Evolutionary conservation across 2,113 vertebrate species (phyloP), one percentile per base, ranked within the genome.

Genomic region (Suricata suricatta): DNA sequence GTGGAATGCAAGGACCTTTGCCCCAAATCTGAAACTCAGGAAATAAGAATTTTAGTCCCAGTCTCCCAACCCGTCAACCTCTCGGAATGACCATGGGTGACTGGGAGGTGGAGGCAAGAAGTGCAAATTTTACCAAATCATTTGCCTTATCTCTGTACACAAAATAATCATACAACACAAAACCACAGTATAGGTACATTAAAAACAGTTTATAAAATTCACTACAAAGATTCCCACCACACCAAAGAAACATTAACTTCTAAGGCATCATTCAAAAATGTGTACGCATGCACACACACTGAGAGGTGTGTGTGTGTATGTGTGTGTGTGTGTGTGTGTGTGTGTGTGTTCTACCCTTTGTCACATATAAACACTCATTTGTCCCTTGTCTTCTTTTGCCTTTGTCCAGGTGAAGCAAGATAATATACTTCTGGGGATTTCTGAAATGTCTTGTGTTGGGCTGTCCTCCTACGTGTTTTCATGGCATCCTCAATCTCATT

Each of bases 11-110:
- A 7, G 44, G 33, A 87, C 17, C 2, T 63, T 63, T 95, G 74
- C 60, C 74, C 47, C 88, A 83, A 84, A 90, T 95, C n/a, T 64
- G 10, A 97, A 88, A 69, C 4, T 80, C 68, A 66, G 17, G 21
- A 54, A 92, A 76, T 54, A 44, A 84, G 6, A 90, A 81, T 69
- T 38, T 15, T 57, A 74, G 47, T 52, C 17, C 7, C 27, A 72
- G 25, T 10, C 4, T 11, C 21, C 35, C 44, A 63, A 66, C 3
- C 41, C 50, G 33, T n/a, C n/a, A 63, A 57, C 1, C 2, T 13
- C 13, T 71, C 57, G 77, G 63, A 95, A 95, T n/a, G 27, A 89
- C 60, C 21, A 90, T 23, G 16, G n/a, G 13, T 90, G 12, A 72
- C 33, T 0, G 0, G 33, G 63, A 2, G 27, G 8, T 19, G 11